phyloP scores from a whole-genome alignment of 2,888 invertebrate genomes.

The Calliphora vomitoria region DNA sequence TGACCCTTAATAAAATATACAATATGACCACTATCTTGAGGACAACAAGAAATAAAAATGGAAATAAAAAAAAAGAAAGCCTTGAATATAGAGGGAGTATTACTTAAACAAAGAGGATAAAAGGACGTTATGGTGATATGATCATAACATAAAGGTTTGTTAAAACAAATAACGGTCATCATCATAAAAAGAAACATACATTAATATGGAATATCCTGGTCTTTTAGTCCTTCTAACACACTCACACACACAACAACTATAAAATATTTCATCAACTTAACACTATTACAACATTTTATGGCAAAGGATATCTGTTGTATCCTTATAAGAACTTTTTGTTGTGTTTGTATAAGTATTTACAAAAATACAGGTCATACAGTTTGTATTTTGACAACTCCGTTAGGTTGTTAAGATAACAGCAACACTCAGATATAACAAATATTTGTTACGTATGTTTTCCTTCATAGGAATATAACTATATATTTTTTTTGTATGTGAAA shows the following conservation, averaged over 20 bases:
- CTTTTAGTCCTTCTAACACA: background rate
- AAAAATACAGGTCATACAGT: constrained; percentile 23
- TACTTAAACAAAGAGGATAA: background rate
- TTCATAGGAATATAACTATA: background rate
- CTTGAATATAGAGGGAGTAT: background rate
- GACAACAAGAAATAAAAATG: background rate
- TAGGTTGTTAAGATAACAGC: constrained; percentile 60
- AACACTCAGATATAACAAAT: background rate
- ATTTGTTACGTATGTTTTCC: background rate
- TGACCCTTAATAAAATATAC: constrained; percentile 58
- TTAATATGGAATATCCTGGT: constrained; percentile 17
- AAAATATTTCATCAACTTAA: constrained; percentile 48
- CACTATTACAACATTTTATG: constrained; percentile 26
- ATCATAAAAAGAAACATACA: background rate
- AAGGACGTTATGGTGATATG: constrained; percentile 13
- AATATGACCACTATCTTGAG: constrained; percentile 45
- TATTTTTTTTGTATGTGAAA: background rate
- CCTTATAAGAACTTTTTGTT: background rate
- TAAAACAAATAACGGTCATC: constrained; percentile 58
- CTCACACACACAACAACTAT: background rate
- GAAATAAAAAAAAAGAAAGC: background rate
- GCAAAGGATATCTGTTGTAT: constrained; percentile 21
- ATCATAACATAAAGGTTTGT: constrained; percentile 56
- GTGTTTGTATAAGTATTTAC: background rate
- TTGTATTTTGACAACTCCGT: constrained; percentile 55